Evolutionary conservation across 2,113 vertebrate genomes (phyloP).

Genomic region (Elgaria multicarinata): DNA sequence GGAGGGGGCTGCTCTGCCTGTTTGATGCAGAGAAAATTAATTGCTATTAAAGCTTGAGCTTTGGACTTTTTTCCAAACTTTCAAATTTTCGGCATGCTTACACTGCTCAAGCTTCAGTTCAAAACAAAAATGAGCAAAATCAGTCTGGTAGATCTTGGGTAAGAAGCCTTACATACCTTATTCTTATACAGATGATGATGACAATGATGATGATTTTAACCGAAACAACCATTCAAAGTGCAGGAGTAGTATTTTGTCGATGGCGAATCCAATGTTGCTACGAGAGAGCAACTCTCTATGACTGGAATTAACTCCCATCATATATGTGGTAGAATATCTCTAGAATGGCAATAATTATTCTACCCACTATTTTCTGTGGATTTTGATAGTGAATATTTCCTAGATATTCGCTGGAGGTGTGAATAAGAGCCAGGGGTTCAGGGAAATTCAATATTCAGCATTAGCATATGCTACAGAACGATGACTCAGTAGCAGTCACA

Average conservation of each 20-base stretch:
- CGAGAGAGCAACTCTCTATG: background rate
- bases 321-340: background rate
- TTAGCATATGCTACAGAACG: background rate
- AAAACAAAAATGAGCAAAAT: no score
- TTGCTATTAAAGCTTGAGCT: no score
- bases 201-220: conserved; percentile 55
- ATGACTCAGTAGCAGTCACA: background rate
- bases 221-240: background rate
- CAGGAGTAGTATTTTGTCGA: conserved; percentile 12
- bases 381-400: background rate
- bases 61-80: no score
- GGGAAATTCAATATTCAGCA: background rate
- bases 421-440: background rate
- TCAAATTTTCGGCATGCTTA: no score
- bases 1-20: no score
- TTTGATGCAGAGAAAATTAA: no score
- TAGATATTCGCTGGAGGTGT: background rate
- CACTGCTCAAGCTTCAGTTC: no score
- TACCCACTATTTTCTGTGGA: no score
- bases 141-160: no score
- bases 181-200: no score
- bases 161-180: no score
- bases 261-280: conserved; percentile 15
- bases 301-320: background rate
- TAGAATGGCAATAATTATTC: background rate